A percentile compares a stretch with the other conserved stretches of the same genome.
phyloP scores from a whole-genome alignment of 2,797 vertebrate species.

The Onychomys arenicola region DNA sequence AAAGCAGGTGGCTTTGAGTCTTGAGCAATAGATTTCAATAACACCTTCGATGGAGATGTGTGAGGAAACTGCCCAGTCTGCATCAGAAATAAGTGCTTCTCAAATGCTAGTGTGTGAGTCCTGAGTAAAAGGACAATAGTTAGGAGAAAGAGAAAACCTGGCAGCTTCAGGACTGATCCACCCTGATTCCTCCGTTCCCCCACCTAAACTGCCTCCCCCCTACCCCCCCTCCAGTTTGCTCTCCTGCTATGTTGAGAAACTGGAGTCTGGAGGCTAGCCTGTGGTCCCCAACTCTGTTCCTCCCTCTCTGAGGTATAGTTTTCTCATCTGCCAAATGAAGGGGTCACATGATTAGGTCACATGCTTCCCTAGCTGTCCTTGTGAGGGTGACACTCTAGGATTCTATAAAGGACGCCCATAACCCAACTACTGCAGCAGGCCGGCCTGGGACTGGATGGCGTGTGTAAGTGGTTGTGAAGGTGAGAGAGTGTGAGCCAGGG shows the following conservation, averaged over 20 bases:
- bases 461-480: not conserved
- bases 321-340: slow-evolving; percentile 45
- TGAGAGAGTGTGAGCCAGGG: not conserved
- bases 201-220: not conserved
- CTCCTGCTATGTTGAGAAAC: not conserved
- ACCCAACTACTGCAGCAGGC: slow-evolving; percentile 13
- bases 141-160: not conserved
- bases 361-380: not conserved
- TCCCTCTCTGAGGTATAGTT: not conserved
- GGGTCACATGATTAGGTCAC: not conserved
- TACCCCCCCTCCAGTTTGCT: not conserved
- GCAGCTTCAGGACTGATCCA: not conserved
- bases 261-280: not conserved
- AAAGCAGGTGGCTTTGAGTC: slow-evolving; percentile 51
- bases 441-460: not conserved
- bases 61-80: not conserved
- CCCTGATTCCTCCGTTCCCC: not conserved
- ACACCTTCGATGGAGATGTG: not conserved
- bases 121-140: not conserved
- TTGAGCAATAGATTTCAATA: slow-evolving; percentile 50
- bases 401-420: not conserved
- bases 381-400: not conserved
- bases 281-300: not conserved
- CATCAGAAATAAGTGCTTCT: slow-evolving; percentile 25
- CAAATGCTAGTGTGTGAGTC: not conserved